Base-by-base conservation (phyloP, 2,113 vertebrate species). In the Marmota flaviventris region DNA sequence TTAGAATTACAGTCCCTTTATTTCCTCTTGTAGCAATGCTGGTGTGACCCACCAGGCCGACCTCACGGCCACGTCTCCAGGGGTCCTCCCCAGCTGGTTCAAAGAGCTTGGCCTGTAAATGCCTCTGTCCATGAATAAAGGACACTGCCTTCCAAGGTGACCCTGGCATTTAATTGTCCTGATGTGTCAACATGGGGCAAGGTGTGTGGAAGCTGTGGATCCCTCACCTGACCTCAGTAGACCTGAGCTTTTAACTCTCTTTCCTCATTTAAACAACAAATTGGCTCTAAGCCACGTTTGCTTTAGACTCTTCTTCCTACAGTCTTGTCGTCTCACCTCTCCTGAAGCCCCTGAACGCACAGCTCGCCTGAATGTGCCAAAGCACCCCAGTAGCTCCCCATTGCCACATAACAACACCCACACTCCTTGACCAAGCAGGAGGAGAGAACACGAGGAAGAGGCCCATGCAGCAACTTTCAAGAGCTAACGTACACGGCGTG, bases 331-430 rank as follows among this genome's bases (percentile, higher is more conserved):
- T 34, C 70, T 77, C 45, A 56, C 5, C 48, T 32, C 10, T 34
- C 18, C 1, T 32, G 29, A 53, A 86, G 2, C 4, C 27, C 22
- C 16, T 78, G 11, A 18, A 20, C 11, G 34, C 5, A 56, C 34
- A 51, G 18, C 2, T 48, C 18, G 0, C 3, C n/a, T 2, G 18
- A 70, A 10, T 1, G 8, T 7, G 1, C 18, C 18, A 29, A 56
- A 29, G 10, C 48, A 56, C 25, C 22, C n/a, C 5, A 5, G 45
- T 11, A 7, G 61, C 3, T 27, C 9, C 76, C 69, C 18, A 8
- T 29, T 9, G 11, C 20, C 79, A 34, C 32, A 2, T 4, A 39
- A 29, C 9, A n/a, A 27, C 18, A 24, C 18, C 48, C 85, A 78
- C 34, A 45, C 6, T 72, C 61, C 73, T 69, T 34, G 32, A 14